Evolutionary conservation across 1,140 invertebrate genomes (phyloP), one percentile per base, ranked within the genome.

Genomic region (Drosophila elegans): DNA sequence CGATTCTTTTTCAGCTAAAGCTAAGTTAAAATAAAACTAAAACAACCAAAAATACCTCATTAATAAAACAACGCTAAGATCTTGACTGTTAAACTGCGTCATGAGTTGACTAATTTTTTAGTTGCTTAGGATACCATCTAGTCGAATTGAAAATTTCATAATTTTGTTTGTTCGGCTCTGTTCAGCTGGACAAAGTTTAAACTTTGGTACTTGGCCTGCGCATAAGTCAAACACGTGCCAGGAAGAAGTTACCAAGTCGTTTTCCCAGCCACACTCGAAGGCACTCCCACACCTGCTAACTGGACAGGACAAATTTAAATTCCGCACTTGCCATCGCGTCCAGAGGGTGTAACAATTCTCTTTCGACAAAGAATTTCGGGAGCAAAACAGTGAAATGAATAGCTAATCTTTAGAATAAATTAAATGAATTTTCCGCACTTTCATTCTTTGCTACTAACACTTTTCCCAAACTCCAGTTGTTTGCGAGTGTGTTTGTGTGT

Each of bases 321-420:
- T 78, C 78, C 72, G 38, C 41, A 68, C 74, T 68, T 64, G 74
- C 83, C 67, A 41, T 56, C 42, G 54, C 42, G 55, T 83, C 72
- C 80, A 57, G 56, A 51, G 80, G 75, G 74, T 78, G 74, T 69
- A 80, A 85, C 82, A 86, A 81, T 78, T 81, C 78, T 55, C 54
- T 55, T 75, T 63, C 80, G 60, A 45, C 42, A 38, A 11, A 5
- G 25, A 34, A 36, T 38, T 69, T 41, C 10, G 27, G 66, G n/a
- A 44, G 51, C 51, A 42, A 49, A 41, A 68, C 55, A 72, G 51
- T 76, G 61, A 88, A 89, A 89, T 89, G 80, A 89, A 89, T 89
- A 52, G 77, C 84, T 89, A 89, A 89, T 89, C 84, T 89, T 84
- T 89, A 80, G 84, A 83, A 88, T 88, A 84, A 89, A 89, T 89